phyloP scores from a whole-genome alignment of 2,797 vertebrate species.

The Alauda arvensis region DNA sequence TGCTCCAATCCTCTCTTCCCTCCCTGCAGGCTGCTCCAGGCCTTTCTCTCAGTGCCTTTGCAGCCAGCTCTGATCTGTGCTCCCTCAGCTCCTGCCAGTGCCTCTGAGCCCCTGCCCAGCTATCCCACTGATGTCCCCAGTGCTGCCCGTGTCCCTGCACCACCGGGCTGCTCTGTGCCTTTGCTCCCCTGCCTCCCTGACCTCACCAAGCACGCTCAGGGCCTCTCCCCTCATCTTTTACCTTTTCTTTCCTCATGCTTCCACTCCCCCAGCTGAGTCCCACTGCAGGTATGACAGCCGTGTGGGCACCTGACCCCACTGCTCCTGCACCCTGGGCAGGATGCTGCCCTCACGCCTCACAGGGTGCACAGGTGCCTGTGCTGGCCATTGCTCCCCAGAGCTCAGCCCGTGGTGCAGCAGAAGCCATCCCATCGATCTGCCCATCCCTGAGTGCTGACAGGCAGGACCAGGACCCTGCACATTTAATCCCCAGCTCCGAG shows the following conservation, averaged over 20 bases:
- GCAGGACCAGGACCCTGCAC: neutral
- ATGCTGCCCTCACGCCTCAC: neutral
- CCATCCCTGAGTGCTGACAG: neutral
- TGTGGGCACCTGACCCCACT: rapidly evolving
- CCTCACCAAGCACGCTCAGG: neutral
- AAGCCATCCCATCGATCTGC: neutral
- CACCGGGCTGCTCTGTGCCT: rapidly evolving
- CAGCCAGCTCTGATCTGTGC: constrained; percentile 2
- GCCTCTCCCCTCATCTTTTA: neutral
- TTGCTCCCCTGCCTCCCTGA: neutral
- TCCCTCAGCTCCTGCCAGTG: neutral
- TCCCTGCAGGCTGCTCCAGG: constrained; percentile 36
- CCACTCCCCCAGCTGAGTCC: neutral
- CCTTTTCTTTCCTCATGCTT: neutral
- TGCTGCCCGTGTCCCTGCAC: rapidly evolving
- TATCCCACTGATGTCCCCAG: rapidly evolving
- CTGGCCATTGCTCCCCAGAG: neutral
- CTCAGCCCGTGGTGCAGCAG: neutral
- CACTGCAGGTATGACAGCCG: rapidly evolving
- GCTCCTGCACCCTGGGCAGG: neutral
- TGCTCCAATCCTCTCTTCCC: neutral
- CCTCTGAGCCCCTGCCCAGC: rapidly evolving
- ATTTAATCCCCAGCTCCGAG: constrained; percentile 1
- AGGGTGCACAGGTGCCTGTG: neutral
- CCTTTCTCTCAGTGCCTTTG: neutral